Evolutionary conservation across 2,113 vertebrate genomes (phyloP), one percentile per base, ranked within the genome.

Genomic region (Lepisosteus osseus): DNA sequence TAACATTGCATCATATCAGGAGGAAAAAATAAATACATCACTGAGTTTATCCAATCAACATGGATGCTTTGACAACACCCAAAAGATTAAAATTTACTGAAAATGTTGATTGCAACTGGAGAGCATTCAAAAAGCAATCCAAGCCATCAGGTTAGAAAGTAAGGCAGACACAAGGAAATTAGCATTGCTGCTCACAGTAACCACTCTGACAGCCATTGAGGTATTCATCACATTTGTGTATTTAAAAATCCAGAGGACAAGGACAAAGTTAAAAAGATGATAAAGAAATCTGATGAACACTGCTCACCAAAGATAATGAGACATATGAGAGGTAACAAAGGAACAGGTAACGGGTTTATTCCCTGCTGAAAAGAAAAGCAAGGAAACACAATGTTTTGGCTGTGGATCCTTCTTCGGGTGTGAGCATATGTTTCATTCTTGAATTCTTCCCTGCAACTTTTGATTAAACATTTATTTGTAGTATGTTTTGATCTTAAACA

Each of bases 221-320:
- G 69, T 71, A 3, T 75, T 61, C 13, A 71, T 61, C 42, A 67
- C 64, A 1, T 75, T 71, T 29, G 1, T 15, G 63, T 61, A 12
- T 75, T 75, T 54, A 7, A 6, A 3, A 47, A 56, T 1, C 6
- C 7, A 2, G 72, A 69, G 4, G 67, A 74, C 12, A 54, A 47
- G 17, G 47, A 69, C 6, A 42, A 67, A 59, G 15, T 64, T 5
- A 65, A 72, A 1, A 43, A 59, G 9, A 64, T 76, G 2, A 3
- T 75, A 9, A 7, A 63, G n/a, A 66, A 69, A 44, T 73, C 67
- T 61, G 56, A 66, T 70, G 71, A 65, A n/a, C 68, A 70, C 8
- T 70, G 68, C 11, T 69, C 40, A 3, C 67, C 75, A n/a, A 77
- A 73, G 41, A 77, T 67, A 57, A 70, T 67, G 7, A 56, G 73